Base-by-base conservation (phyloP, 1,140 invertebrate genomes). In the Trichonephila clavipes region DNA sequence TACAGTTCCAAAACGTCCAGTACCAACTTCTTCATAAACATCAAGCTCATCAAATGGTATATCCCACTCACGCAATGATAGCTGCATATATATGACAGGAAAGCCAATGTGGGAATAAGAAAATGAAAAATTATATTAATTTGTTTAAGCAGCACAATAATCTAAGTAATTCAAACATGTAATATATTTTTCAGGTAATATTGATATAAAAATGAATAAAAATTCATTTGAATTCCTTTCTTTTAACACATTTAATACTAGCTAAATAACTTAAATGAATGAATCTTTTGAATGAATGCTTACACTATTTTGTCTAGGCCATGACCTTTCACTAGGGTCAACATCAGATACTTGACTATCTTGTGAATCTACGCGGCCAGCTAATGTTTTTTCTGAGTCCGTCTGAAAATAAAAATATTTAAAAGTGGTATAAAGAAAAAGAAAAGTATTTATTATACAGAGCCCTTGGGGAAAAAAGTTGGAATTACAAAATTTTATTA, bases 41-140 rank as follows among this genome's bases (percentile, higher is more conserved):
- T 97, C 97, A 83, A 99, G 95, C 96, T 99, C 98, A 95, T 99
- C 98, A 96, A 97, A 99, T 82, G 99, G 98, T 96, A 99, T 99
- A 96, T 99, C 98, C 99, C 99, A 99, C 96, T 99, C 99, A 95
- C 98, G 97, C 96, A 99, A 97, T 8, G 98, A 99, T 94, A 99
- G 94, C 92, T 93, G 82, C 0, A 69, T 28, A n/a, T 24, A 24
- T n/a, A 28, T 7, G 10, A 12, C 51, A 51, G 51, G 34, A 51
- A 51, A 51, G 7, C 51, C 5, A 51, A 51, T 51, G 0, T 12
- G 10, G 10, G 51, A 51, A 51, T 51, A 51, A n/a, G 34, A 21
- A 19, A 58, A 7, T 58, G 2, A 58, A 12, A 58, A 51, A 24
- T 34, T 4, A 81, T 2, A 14, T 34, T 34, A 81, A 28, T 16